These are phyloP conservation scores for Micromys minutus DNA, from an alignment of 2,113 vertebrate genomes.

Conservation along the genomic window DNA sequence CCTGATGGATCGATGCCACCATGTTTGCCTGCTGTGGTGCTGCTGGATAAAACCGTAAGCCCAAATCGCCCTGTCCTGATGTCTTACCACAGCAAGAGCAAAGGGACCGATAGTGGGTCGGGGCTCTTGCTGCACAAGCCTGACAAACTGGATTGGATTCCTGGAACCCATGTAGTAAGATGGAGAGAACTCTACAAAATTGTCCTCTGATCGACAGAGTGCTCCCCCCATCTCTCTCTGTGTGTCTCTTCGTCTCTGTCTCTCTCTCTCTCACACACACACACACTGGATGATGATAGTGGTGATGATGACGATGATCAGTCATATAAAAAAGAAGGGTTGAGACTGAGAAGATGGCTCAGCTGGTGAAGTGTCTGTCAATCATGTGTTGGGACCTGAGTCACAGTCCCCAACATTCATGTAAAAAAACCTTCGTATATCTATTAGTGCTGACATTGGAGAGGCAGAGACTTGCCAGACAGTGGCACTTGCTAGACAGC, in stretches of 20 bases:
- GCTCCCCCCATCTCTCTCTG: no score
- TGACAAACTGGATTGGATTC: not conserved
- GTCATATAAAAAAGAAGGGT: not conserved
- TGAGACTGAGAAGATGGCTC: not conserved
- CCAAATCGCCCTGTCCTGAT: not conserved
- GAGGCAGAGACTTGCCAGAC: not conserved
- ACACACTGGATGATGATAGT: not conserved
- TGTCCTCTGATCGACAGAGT: not conserved
- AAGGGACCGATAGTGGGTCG: not conserved
- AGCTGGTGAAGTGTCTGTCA: not conserved
- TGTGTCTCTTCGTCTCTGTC: not conserved
- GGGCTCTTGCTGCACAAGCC: not conserved
- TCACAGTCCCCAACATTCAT: not conserved
- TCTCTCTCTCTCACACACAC: not conserved
- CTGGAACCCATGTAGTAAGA: not conserved
- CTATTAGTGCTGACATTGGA: no score
- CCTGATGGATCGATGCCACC: no score
- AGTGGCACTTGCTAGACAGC: not conserved
- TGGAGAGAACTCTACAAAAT: not conserved
- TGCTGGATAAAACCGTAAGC: not conserved
- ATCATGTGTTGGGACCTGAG: not conserved
- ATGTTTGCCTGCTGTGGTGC: not conserved
- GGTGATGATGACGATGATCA: not conserved
- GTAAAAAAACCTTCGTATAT: no score
- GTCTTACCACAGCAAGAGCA: not conserved